phyloP scores from a whole-genome alignment of 2,888 invertebrate species.

The Drosophila pullipes region DNA sequence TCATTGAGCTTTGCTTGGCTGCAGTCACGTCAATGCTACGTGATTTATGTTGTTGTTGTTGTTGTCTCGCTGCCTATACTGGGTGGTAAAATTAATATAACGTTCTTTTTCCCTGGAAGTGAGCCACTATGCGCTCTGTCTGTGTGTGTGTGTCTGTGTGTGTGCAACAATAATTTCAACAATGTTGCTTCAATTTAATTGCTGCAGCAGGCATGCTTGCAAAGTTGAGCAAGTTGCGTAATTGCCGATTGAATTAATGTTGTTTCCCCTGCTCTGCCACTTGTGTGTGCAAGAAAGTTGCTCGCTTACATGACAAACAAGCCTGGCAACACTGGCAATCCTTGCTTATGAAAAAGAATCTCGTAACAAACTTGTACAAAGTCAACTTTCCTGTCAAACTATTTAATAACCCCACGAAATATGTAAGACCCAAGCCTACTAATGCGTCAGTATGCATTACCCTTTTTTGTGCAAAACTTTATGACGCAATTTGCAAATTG shows the following conservation, averaged over 20 bases:
- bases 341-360: not conserved
- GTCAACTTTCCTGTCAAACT: not conserved
- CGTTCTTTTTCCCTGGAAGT: constrained; percentile 72
- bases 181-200: constrained; percentile 68
- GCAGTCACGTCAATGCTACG: constrained; percentile 73
- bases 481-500: constrained; percentile 71
- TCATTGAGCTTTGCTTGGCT: constrained; percentile 75
- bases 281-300: not conserved
- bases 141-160: constrained; percentile 13
- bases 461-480: constrained; percentile 36
- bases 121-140: constrained; percentile 28
- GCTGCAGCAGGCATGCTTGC: constrained; percentile 37
- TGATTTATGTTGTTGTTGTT: constrained; percentile 56
- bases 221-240: constrained; percentile 52
- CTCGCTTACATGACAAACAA: not conserved
- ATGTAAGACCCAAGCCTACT: not conserved
- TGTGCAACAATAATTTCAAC: constrained; percentile 53
- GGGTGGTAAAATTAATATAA: constrained; percentile 71
- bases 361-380: not conserved
- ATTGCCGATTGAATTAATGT: constrained; percentile 41
- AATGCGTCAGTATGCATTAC: constrained; percentile 39
- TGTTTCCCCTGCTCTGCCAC: constrained; percentile 20
- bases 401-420: not conserved
- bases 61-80: constrained; percentile 28
- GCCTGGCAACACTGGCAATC: not conserved